Conservation (phyloP, 2,113 vertebrate species). For the Ptilorrhoa leucosticta region DNA sequence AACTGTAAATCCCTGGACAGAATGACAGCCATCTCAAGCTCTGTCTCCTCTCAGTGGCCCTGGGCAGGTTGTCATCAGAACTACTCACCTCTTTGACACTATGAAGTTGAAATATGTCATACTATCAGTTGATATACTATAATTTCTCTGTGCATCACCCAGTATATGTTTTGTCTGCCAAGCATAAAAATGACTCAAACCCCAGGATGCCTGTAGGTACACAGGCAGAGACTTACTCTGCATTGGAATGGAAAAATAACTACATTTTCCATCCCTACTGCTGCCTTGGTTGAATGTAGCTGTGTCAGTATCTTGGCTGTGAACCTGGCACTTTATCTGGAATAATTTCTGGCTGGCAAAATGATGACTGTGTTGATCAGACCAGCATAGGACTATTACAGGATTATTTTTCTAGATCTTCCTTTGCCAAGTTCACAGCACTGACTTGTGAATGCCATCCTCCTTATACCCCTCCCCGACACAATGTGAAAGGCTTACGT, state of each 20-base stretch:
- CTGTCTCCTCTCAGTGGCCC: background rate
- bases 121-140: background rate
- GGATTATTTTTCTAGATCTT: background rate
- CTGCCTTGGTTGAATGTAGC: background rate
- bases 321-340: background rate
- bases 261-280: background rate
- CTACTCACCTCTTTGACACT: background rate
- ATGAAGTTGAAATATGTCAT: background rate
- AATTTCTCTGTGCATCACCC: background rate
- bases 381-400: background rate
- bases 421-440: background rate
- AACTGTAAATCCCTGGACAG: background rate
- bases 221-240: background rate
- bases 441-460: background rate
- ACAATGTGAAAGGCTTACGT: slow-evolving; percentile 57
- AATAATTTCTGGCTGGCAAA: background rate
- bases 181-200: background rate
- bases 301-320: background rate
- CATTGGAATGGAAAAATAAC: background rate
- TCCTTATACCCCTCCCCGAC: background rate
- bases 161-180: background rate
- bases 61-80: background rate
- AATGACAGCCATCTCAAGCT: background rate
- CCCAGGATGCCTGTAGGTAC: background rate
- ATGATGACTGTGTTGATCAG: background rate